Evolutionary conservation across 1,140 invertebrate genomes (phyloP), one percentile per base, ranked within the genome.

Genomic region (Camponotus pennsylvanicus): DNA sequence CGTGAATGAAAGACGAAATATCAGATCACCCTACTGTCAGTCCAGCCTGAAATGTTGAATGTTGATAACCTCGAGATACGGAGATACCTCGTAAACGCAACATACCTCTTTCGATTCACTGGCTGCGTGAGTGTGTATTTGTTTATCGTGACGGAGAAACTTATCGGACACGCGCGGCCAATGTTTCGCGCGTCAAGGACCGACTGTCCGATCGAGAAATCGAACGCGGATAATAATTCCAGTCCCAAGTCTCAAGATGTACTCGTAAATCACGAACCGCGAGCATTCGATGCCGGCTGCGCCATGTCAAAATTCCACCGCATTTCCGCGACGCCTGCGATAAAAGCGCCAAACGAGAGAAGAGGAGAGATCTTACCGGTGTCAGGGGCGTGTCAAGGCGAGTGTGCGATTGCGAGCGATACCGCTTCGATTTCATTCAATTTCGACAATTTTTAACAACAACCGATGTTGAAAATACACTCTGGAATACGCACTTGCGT

Each of bases 241-340:
- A 45, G 9, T 45, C 11, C 42, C 9, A 52, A 52, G 15, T 52
- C 15, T 0, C 49, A 18, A 52, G 49, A 18, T 18, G 15, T 18
- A 52, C 49, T 49, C 45, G 45, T 49, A 1, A 52, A 11, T 79
- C 45, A 69, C 64, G 77, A 80, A 40, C 45, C 64, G 77, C 77
- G 63, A 52, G 67, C 63, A n/a, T 64, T 40, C 79, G 27, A 73
- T 73, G 52, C 78, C 37, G 55, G 37, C 40, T 55, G 79, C 79
- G 79, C 32, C 79, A 63, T 83, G 79, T 75, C 79, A 40, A 88
- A 76, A 61, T 84, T 84, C 32, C 37, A 15, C 75, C 75, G 88
- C 87, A 89, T 89, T 88, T 88, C 82, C 88, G 88, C 63, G 75
- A 45, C 59, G n/a, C 8, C 40, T 40, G 55, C 45, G 88, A 89